Evolutionary conservation across 2,888 invertebrate genomes (phyloP), one percentile per base, ranked within the genome.

Genomic region (Creontiades dilutus): DNA sequence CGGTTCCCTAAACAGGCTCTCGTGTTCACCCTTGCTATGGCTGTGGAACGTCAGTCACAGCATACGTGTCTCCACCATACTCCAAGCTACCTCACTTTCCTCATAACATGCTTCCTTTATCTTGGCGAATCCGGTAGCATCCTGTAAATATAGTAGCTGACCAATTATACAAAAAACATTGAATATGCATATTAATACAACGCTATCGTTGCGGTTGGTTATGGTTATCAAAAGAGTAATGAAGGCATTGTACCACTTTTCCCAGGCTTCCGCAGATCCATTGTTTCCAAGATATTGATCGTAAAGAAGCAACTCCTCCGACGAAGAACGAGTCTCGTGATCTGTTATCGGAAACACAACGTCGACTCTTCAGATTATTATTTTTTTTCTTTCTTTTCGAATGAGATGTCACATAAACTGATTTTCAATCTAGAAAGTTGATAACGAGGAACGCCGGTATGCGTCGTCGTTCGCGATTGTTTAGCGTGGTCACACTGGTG

Each of bases 231-330:
- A 57, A 55, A 48, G 16, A 16, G n/a, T 57, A 57, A 57, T 57
- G 14, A 16, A 16, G 7, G 57, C 52, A n/a, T n/a, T 16, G 57
- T 57, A 57, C 57, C 57, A 57, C 57, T 57, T 57, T 57, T 57
- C 57, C 57, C 57, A 57, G 57, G 57, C 57, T 57, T n/a, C 57
- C 57, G 57, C 37, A 37, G 37, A 57, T n/a, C n/a, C 57, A 57
- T 57, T 57, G 57, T 57, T 57, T 57, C n/a, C 13, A 7, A 57
- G 57, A 57, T 57, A 57, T 57, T 14, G 57, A 57, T 57, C 57
- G 57, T 57, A n/a, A n/a, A 57, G 57, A 57, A 57, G 57, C 57
- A n/a, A n/a, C 57, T 57, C 57, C n/a, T 57, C 57, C n/a, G n/a
- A 7, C 16, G 57, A n/a, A 57, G 7, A 57, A 57, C 16, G 57